Percentiles rank a stretch among this genome's conserved stretches.
phyloP scores from a whole-genome alignment of 2,113 vertebrate genomes.

The Candoia aspera region DNA sequence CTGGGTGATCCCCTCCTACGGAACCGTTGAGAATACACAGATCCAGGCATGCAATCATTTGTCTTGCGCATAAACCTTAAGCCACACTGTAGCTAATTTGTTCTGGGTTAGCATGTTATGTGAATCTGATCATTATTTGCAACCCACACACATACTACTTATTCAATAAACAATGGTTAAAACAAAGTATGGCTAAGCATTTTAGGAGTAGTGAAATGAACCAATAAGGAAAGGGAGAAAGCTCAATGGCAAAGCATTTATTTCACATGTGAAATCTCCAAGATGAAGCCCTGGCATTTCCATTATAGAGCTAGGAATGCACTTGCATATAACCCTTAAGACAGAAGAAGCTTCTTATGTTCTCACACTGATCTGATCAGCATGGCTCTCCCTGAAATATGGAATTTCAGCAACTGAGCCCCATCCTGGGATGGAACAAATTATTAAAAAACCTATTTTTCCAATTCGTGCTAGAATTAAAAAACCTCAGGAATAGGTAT shows the following conservation, averaged over 20 bases:
- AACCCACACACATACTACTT: neutral
- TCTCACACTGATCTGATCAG: neutral
- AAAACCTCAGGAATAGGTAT: neutral
- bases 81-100: neutral
- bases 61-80: too few species aligned
- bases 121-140: neutral
- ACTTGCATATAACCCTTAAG: neutral
- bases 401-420: neutral
- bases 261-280: neutral
- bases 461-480: neutral
- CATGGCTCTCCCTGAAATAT: neutral
- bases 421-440: neutral
- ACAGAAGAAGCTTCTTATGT: neutral
- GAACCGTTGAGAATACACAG: too few species aligned
- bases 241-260: neutral
- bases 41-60: too few species aligned
- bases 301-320: neutral
- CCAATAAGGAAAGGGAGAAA: neutral
- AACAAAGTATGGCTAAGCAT: neutral
- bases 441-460: neutral
- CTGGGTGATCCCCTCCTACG: too few species aligned
- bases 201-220: neutral
- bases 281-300: neutral
- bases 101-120: neutral
- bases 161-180: neutral